A percentile compares a stretch with the other conserved stretches of the same genome.
These are phyloP conservation scores for Chymomyza caudatula DNA, from an alignment of 2,888 invertebrate genomes.

Conservation along the genomic window DNA sequence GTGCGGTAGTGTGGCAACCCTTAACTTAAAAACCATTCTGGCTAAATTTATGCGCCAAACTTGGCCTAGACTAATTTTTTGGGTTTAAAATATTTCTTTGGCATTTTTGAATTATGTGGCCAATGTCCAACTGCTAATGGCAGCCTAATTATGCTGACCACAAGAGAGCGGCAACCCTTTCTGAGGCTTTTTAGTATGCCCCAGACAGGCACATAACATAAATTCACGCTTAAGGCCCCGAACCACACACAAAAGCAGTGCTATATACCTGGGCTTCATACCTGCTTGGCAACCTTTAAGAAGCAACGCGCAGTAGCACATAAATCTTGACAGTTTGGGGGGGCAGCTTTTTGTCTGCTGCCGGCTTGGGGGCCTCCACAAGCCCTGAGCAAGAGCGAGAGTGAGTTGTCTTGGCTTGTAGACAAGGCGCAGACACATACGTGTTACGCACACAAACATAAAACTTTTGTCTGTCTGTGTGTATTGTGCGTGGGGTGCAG, in stretches of 20 bases:
- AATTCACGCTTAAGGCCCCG: conserved; percentile 45
- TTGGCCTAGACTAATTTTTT: conserved; percentile 4
- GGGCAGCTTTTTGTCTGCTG: conserved; percentile 13
- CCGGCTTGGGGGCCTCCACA: background rate
- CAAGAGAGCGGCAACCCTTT: conserved; percentile 15
- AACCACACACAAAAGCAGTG: background rate
- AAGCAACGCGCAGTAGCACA: conserved; percentile 55
- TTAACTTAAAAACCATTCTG: conserved; percentile 38
- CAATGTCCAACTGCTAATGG: conserved; percentile 49
- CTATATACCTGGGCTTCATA: background rate
- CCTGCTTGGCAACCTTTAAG: conserved; percentile 48
- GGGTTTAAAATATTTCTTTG: background rate
- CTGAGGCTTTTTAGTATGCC: conserved; percentile 19
- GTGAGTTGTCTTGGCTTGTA: conserved; percentile 30
- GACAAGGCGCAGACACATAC: conserved; percentile 65
- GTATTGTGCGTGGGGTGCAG: conserved; percentile 36
- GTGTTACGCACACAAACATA: conserved; percentile 31
- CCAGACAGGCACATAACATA: conserved; percentile 44
- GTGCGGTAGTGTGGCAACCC: conserved; percentile 11
- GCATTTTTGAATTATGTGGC: background rate
- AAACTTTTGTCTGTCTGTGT: conserved; percentile 36
- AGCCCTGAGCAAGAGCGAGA: background rate
- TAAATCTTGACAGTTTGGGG: conserved; percentile 53
- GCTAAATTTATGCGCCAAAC: conserved; percentile 33
- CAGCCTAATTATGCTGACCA: conserved; percentile 65